These are phyloP conservation scores for Melieria omissa DNA, from an alignment of 2,888 invertebrate species.

Conservation along the genomic window DNA sequence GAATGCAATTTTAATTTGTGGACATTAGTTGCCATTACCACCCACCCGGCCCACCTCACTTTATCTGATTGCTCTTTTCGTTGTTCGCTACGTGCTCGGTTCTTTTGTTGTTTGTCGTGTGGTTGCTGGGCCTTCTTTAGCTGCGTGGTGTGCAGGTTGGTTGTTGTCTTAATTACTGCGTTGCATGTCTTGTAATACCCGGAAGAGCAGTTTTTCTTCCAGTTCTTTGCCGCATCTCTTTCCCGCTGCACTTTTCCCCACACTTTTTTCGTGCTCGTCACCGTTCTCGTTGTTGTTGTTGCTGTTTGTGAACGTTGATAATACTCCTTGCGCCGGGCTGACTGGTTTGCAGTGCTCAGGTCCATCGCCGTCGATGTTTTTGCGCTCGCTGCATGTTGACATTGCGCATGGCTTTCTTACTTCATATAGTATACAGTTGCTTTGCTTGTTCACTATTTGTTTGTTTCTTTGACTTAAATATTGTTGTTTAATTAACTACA, in stretches of 20 bases:
- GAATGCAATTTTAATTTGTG: conserved; percentile 21
- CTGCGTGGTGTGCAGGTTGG: background rate
- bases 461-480: too few species aligned
- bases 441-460: too few species aligned
- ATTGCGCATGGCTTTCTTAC: background rate
- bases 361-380: background rate
- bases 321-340: background rate
- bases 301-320: background rate
- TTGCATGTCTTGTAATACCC: conserved; percentile 18
- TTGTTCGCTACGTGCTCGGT: background rate
- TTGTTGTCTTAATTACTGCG: conserved; percentile 34
- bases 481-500: too few species aligned
- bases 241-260: background rate
- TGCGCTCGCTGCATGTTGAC: background rate
- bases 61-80: conserved; percentile 1
- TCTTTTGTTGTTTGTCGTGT: background rate
- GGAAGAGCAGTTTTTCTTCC: background rate
- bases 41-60: too few species aligned
- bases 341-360: background rate
- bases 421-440: too few species aligned
- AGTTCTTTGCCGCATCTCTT: background rate
- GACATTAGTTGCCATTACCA: background rate
- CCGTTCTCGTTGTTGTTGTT: background rate
- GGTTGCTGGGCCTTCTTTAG: background rate
- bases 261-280: background rate